Evolutionary conservation across 2,113 vertebrate species (phyloP), one percentile per base, ranked within the genome.

Genomic region (Odontesthes bonariensis): DNA sequence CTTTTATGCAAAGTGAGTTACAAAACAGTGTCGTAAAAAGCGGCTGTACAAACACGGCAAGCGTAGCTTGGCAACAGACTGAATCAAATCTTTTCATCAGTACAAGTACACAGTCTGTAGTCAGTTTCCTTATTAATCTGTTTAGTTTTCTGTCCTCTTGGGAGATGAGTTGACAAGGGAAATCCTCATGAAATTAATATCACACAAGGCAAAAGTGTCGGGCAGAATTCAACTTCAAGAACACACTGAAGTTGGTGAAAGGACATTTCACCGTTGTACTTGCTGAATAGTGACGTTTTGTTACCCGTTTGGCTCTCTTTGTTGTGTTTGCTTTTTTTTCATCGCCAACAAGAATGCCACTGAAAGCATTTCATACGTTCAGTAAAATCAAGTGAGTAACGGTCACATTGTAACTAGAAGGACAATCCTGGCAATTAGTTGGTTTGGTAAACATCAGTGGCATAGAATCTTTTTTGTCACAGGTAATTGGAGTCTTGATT

Each of bases 1-100:
- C 81, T 86, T 88, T 85, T 72, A 86, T 81, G 76, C 53, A 73
- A 78, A 88, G 63, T 72, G 71, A 88, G 78, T 86, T 75, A 69
- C 71, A 57, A 82, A 89, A 82, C 54, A 76, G 75, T 64, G 74
- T 22, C 58, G 61, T 61, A 23, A 83, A 74, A 79, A 77, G 62
- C 31, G 11, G 53, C 65, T 47, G 20, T 20, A 38, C 72, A 83
- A 86, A 86, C 69, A 49, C 13, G 20, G 44, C 38, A 27, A 80
- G 35, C 44, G 61, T 64, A 77, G 57, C 76, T 77, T 82, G 83
- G 76, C 76, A 82, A 38, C 52, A 53, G 64, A 17, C 38, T 7
- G 32, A 82, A 53, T 78, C 35, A 49, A 75, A 60, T 77, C 17
- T 51, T 74, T 33, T 23, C 22, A 70, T 46, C 51, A 51, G 22